Evolutionary conservation across 2,888 invertebrate genomes (phyloP), one percentile per base, ranked within the genome.

Genomic region (Timema cristinae): DNA sequence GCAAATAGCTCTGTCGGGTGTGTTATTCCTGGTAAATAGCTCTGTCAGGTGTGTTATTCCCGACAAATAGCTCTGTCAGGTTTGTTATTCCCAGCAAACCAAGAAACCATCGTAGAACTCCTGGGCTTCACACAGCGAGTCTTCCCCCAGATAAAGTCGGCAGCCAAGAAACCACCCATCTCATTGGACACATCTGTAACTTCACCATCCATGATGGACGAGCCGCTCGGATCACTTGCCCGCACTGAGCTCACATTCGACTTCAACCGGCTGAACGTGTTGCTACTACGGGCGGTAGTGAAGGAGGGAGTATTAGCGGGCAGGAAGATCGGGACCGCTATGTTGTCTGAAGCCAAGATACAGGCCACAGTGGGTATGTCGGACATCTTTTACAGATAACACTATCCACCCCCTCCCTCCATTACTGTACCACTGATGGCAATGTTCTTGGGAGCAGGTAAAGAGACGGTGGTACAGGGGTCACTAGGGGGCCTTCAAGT

Each of bases 21-120:
- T 32, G 32, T 32, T 1, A 32, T 32, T 32, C 32, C 32, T 4
- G 4, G 32, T 4, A 32, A 32, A 32, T 32, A 32, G 32, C 32
- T 32, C 32, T 32, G 32, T 32, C 32, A 4, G 32, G 32, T 32
- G 32, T 32, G 32, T 32, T 74, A 32, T 32, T 32, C 32, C 32
- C 32, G 4, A 4, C 32, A 32, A 32, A 32, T 32, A 32, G 32
- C 32, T 32, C 32, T 32, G 32, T 32, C 32, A 4, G 32, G 32
- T 32, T 1, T 32, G 32, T 32, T 74, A 9, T n/a, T 80, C 81
- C 13, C 80, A 93, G 95, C 96, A 0, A 97, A 97, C 83, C 97
- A 97, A 81, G 96, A 96, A 82, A 97, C 97, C 0, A 92, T 97
- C 75, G 93, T 97, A 10, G 97, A 98, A 81, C 83, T 98, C 73